Percentiles rank a stretch among this genome's conserved stretches.
These are phyloP conservation scores for Naja naja DNA, from an alignment of 2,113 vertebrate genomes.

Conservation along the genomic window DNA sequence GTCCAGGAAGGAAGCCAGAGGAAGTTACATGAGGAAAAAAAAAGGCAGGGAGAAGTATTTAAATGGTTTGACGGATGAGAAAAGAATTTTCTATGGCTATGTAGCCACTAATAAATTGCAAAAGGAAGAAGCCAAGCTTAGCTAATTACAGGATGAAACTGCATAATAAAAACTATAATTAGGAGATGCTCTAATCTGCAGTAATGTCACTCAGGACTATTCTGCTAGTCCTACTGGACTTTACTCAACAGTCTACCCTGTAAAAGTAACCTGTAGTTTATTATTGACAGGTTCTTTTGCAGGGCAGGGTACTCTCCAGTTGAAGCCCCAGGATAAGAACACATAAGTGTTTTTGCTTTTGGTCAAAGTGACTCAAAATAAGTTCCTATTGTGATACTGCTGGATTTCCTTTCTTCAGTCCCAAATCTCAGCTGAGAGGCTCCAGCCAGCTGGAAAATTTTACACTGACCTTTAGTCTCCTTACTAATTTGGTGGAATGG, in stretches of 20 bases:
- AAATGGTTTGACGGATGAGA: constrained; percentile 87
- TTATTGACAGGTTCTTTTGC: constrained; percentile 70
- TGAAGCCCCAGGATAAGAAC: constrained; percentile 53
- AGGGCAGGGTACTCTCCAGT: constrained; percentile 60
- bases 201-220: constrained; percentile 85
- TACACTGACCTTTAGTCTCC: constrained; percentile 94
- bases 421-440: constrained; percentile 92
- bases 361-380: constrained; percentile 67
- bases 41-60: constrained; percentile 67
- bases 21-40: constrained; percentile 49
- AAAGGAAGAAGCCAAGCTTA: constrained; percentile 94
- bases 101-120: constrained; percentile 94
- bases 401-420: constrained; percentile 66
- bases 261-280: constrained; percentile 63
- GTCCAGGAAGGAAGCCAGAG: constrained; percentile 64
- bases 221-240: constrained; percentile 72
- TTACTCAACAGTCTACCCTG: constrained; percentile 64
- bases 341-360: constrained; percentile 30
- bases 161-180: constrained; percentile 99
- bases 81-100: constrained; percentile 87
- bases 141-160: constrained; percentile 99
- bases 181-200: constrained; percentile 95
- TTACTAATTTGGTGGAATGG: constrained; percentile 94
- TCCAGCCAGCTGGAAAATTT: constrained; percentile 95
- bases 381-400: constrained; percentile 72